Evolutionary conservation across 2,113 vertebrate species (phyloP), one percentile per base, ranked within the genome.

Genomic region (Datnioides undecimradiatus): DNA sequence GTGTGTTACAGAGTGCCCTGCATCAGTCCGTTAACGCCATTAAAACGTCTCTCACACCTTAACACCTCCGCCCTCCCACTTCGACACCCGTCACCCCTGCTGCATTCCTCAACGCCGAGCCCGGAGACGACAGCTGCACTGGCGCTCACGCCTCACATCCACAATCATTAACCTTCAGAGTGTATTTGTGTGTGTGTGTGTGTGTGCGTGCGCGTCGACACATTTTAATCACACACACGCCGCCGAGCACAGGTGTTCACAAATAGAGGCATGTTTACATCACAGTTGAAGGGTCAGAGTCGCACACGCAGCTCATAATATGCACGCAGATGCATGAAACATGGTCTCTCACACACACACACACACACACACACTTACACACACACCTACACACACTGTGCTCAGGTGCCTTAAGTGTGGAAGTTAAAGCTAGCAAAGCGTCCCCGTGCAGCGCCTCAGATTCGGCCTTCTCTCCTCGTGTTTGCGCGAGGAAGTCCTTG

Each of bases 401-500:
- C 23, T 16, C 40, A 3, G 58, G 68, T 55, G 43, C n/a, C 2
- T 36, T 62, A 41, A 66, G 77, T 55, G 17, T 21, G 38, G 12
- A 19, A 16, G 51, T 1, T 33, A 1, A 25, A 16, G 13, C 27
- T 2, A 34, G 38, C n/a, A 72, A 11, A 29, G 4, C 1, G 12
- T 25, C 29, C 36, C n/a, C 7, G 21, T 0, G 59, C 34, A 57
- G 52, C 16, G 36, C 65, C n/a, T 63, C 54, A 36, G 46, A 63
- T 79, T 41, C n/a, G 74, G 58, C 82, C 72, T 55, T 49, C 72
- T 52, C 69, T 31, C 11, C 31, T 38, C 5, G 2, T 85, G 90
- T 85, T 85, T 82, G 48, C 80, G 77, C 0, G 59, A 67, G 87
- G 80, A 83, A 83, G 90, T 88, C 87, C 88, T 88, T 88, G 90